Base-by-base conservation (phyloP, 2,888 invertebrate species). In the Agonopterix subpropinquella region DNA sequence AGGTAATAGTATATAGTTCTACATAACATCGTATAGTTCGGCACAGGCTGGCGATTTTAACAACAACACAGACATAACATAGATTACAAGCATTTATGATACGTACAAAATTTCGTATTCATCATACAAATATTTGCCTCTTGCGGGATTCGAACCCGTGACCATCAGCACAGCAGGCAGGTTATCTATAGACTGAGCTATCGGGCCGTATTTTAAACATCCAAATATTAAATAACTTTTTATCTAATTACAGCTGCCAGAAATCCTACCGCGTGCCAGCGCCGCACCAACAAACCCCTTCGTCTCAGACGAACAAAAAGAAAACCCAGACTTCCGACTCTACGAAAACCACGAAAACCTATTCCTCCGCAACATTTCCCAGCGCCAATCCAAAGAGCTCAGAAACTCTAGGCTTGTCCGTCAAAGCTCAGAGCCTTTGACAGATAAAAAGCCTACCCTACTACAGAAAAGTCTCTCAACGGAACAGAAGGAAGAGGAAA, bases 301-400 rank as follows among this genome's bases (percentile, higher is more conserved):
- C 65, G 59, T 75, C 0, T 59, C 64, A 18, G 76, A 73, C 51
- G 73, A 80, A 9, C 68, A 72, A 28, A 53, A 63, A 44, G 58
- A 61, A 36, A 66, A 74, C 48, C 45, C 61, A 45, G 80, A 86
- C 28, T 64, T 72, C 4, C 71, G 82, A 0, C 63, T 87, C 0
- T 87, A 87, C 66, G 85, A 87, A 54, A 82, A 89, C 65, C 81
- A 86, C 70, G 83, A 86, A 47, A 85, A 89, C 51, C 57, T 80
- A 1, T 88, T 79, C 70, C 75, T 80, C 4, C 73, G 79, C 45
- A 89, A 77, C 58, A 79, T 83, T 0, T 89, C 87, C 0, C 88
- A 68, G 5, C 64, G 86, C 0, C 86, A 88, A 11, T 80, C 83
- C 0, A 85, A 83, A 55, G 88, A 88, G 43, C n/a, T 72, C 1